phyloP scores from a whole-genome alignment of 2,888 invertebrate species.

The Rhimphoctona megacephalus region DNA sequence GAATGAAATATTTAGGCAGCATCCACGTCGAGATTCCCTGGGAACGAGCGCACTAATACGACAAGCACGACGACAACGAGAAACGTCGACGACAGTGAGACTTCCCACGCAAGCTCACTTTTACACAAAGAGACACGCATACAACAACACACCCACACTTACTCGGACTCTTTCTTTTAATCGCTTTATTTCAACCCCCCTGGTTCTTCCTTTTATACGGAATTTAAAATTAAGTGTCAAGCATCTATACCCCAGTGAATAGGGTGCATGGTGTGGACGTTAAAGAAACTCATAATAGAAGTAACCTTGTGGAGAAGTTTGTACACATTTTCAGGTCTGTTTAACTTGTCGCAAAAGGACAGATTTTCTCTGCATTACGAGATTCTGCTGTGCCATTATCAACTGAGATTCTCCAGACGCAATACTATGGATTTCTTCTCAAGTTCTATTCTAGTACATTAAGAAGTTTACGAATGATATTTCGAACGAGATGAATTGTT shows the following conservation, averaged over 20 bases:
- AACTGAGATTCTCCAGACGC: neutral
- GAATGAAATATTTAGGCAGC: constrained; percentile 57
- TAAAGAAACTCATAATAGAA: constrained; percentile 1
- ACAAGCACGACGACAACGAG: constrained; percentile 39
- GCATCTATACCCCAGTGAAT: neutral
- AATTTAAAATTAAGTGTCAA: neutral
- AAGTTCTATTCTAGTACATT: neutral
- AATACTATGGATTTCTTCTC: neutral
- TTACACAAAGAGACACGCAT: neutral
- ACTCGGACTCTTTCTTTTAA: constrained; percentile 30
- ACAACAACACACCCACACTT: neutral
- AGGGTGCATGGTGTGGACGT: neutral
- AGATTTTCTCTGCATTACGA: neutral
- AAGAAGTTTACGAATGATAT: neutral
- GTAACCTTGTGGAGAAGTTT: neutral
- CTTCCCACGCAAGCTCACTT: constrained; percentile 21
- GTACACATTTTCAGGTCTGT: neutral
- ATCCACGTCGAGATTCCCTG: constrained; percentile 42
- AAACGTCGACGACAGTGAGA: constrained; percentile 37
- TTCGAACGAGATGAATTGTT: neutral
- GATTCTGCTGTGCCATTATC: neutral
- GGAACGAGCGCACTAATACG: constrained; percentile 30
- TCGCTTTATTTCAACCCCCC: neutral
- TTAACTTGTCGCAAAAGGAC: neutral
- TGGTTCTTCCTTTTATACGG: neutral